phyloP scores from a whole-genome alignment of 2,888 invertebrate genomes.

The Calliopum simillimum region DNA sequence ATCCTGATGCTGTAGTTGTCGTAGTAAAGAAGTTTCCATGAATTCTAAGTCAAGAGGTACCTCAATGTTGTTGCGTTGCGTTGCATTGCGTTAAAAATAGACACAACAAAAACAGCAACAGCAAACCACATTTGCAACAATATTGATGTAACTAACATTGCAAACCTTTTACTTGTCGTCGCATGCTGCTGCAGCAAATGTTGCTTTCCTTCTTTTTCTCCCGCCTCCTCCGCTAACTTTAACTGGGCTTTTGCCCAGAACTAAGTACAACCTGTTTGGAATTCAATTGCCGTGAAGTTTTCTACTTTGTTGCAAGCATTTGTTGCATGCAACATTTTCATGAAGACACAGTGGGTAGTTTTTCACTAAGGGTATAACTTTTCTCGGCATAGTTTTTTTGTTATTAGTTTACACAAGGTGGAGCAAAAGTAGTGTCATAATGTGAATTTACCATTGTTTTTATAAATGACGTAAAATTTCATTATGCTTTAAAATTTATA shows the following conservation, averaged over 20 bases:
- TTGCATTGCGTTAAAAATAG: not conserved
- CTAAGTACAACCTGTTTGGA: constrained; percentile 24
- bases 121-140: constrained; percentile 6
- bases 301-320: not conserved
- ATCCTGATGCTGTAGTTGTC: too few species aligned
- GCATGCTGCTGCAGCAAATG: too few species aligned
- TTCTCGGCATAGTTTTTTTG: not conserved
- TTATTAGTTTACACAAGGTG: not conserved
- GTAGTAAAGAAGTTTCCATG: too few species aligned
- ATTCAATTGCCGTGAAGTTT: constrained; percentile 20
- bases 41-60: too few species aligned
- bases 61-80: not conserved
- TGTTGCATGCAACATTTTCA: not conserved
- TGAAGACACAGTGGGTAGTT: too few species aligned
- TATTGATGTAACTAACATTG: not conserved
- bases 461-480: too few species aligned
- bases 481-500: too few species aligned
- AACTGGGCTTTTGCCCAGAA: too few species aligned
- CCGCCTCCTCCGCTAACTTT: not conserved
- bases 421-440: not conserved
- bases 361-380: too few species aligned
- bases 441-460: too few species aligned
- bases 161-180: constrained; percentile 10
- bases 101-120: not conserved
- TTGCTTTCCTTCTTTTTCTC: not conserved